Conservation (phyloP, 2,113 vertebrate genomes). For the Neotragus moschatus region DNA sequence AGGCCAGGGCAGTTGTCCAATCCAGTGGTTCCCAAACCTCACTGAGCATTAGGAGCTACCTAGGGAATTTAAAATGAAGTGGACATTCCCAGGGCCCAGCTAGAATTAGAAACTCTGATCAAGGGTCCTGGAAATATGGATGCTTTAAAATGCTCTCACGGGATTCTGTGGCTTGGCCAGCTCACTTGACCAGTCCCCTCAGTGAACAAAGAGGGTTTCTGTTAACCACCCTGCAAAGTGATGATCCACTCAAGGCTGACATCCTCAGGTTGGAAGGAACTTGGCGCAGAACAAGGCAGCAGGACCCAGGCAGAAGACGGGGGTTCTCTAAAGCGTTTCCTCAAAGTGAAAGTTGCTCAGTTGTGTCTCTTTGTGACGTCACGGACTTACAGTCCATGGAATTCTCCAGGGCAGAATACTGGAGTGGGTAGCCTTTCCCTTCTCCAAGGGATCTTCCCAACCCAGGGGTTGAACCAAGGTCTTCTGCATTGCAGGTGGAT, state of each 20-base stretch:
- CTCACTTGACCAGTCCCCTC: not conserved
- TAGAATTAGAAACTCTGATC: not conserved
- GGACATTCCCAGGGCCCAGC: not conserved
- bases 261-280: not conserved
- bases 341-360: not conserved
- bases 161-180: not conserved
- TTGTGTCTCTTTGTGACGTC: not conserved
- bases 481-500: not conserved
- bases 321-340: not conserved
- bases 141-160: not conserved
- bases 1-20: not conserved
- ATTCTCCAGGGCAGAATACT: not conserved
- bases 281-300: not conserved
- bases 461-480: not conserved
- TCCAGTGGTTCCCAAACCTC: not conserved
- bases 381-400: not conserved
- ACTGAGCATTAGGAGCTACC: not conserved
- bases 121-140: not conserved
- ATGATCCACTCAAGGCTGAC: not conserved
- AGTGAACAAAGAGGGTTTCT: not conserved
- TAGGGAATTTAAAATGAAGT: not conserved
- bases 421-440: not conserved
- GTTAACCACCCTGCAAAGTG: not conserved
- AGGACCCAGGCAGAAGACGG: not conserved
- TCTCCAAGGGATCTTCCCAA: not conserved